These are phyloP conservation scores for Melieria picta DNA, from an alignment of 2,888 invertebrate species.

Conservation along the genomic window DNA sequence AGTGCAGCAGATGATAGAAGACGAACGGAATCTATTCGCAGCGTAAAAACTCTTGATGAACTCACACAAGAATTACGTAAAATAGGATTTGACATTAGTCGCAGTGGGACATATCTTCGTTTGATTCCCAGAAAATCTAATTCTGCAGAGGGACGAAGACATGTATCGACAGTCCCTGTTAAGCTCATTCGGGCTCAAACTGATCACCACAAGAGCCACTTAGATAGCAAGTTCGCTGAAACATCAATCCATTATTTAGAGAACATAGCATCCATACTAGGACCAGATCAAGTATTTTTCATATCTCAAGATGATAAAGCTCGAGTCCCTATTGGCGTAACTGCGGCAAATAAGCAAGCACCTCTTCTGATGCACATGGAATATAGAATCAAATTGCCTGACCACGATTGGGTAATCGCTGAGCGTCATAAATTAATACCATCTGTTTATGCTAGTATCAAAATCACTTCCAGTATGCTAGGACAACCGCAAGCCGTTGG, in stretches of 20 bases:
- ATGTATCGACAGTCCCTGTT: constrained; percentile 32
- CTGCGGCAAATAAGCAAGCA: constrained; percentile 59
- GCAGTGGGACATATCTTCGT: constrained; percentile 29
- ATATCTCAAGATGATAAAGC: constrained; percentile 51
- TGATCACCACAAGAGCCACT: constrained; percentile 28
- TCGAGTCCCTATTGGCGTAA: constrained; percentile 57
- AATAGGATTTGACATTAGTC: constrained; percentile 32
- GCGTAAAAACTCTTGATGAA: constrained; percentile 28
- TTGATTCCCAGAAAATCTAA: constrained; percentile 29
- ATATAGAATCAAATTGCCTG: constrained; percentile 33
- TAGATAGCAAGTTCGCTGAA: constrained; percentile 34
- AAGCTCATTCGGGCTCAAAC: constrained; percentile 11
- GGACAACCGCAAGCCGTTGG: constrained; percentile 53
- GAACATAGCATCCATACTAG: constrained; percentile 29
- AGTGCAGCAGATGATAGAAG: constrained; percentile 33
- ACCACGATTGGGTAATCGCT: constrained; percentile 40
- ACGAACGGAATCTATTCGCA: constrained; percentile 9
- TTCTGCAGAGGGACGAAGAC: constrained; percentile 26
- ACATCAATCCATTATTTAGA: constrained; percentile 10
- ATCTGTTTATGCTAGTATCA: constrained; percentile 40
- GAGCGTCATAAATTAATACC: constrained; percentile 38
- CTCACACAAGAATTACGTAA: constrained; percentile 11
- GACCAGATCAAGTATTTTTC: constrained; percentile 36
- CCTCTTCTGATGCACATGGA: constrained; percentile 47
- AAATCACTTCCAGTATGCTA: constrained; percentile 25